Evolutionary conservation across 2,113 vertebrate species (phyloP), one percentile per base, ranked within the genome.

Genomic region (Oryzias melastigma): DNA sequence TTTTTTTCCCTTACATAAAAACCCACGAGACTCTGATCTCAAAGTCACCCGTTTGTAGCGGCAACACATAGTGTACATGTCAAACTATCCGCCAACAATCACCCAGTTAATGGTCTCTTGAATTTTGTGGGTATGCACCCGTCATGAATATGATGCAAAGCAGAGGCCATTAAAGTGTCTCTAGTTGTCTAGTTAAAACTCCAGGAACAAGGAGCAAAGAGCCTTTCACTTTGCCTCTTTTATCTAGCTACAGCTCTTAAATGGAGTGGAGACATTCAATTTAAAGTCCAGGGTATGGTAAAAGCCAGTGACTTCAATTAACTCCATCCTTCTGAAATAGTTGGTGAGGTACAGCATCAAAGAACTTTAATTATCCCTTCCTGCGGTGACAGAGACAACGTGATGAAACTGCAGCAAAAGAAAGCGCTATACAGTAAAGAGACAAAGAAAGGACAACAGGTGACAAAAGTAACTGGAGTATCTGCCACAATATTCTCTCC

Each of bases 181-280:
- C 27, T 45, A 50, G 62, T 78, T 70, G 62, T 84, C 57, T 80
- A 65, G 77, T 84, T 76, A 65, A 73, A 65, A 61, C 48, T 58
- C 25, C 47, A 22, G 53, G 80, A 80, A 63, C 66, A 59, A 35
- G 60, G 82, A 80, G 71, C 66, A 64, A 75, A 80, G 68, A 76
- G 50, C 61, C 61, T 41, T 52, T 84, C 78, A 60, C 73, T 62
- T 76, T 74, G 71, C 47, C 76, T 69, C 81, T 47, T 85, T 87
- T 78, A 83, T 87, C 78, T 76, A 35, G 29, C 50, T 42, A 17
- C 72, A 47, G 65, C 75, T 77, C 69, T 83, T 74, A 85, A 83
- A 85, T 83, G 82, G 71, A 85, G 81, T 68, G 78, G 72, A 88
- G 75, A 78, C 72, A 66, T 85, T 85, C 72, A 84, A 77, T 83